Conservation (phyloP, 2,888 invertebrate genomes). For the Amiota minor region DNA sequence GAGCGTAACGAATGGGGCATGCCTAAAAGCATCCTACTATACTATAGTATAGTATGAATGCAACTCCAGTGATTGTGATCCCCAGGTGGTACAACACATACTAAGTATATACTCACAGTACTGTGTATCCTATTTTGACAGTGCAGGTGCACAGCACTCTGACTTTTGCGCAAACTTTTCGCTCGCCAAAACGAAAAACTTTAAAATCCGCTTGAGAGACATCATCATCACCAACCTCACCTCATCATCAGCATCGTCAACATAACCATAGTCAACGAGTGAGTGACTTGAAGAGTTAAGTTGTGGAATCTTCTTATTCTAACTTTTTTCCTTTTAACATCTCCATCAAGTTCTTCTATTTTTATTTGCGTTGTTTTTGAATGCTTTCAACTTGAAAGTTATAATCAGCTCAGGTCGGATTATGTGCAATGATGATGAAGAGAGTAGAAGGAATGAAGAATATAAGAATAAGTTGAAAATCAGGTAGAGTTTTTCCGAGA, state of each 20-base stretch:
- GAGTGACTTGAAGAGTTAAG: background rate
- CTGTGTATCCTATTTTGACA: background rate
- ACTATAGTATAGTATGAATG: background rate
- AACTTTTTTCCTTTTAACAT: background rate
- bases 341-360: too few relatives aligned
- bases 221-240: background rate
- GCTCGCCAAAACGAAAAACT: constrained; percentile 10
- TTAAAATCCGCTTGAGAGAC: constrained; percentile 13
- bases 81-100: too few relatives aligned
- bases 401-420: constrained; percentile 27
- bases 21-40: constrained; percentile 9
- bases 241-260: too few relatives aligned
- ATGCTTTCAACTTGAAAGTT: constrained; percentile 12
- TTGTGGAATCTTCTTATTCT: background rate
- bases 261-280: background rate
- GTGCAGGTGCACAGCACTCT: background rate
- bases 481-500: too few relatives aligned
- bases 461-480: background rate
- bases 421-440: background rate
- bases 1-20: background rate
- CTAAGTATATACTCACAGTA: too few relatives aligned
- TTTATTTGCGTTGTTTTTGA: too few relatives aligned
- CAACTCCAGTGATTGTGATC: background rate
- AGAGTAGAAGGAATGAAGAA: background rate
- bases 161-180: constrained; percentile 15